Evolutionary conservation across 2,113 vertebrate species (phyloP).

Genomic region (Sus scrofa): DNA sequence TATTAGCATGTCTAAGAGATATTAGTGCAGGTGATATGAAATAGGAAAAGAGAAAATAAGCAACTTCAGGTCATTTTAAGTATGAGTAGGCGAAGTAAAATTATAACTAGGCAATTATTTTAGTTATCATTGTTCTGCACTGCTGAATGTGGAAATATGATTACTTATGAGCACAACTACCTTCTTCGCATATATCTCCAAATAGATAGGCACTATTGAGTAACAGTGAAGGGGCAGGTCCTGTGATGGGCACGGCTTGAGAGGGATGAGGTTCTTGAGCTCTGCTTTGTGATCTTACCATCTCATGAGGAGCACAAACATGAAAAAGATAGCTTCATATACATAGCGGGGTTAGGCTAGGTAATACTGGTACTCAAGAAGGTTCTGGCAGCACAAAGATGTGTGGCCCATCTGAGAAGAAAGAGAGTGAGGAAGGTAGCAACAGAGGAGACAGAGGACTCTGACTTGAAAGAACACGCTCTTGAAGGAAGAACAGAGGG

Average conservation of each 20-base stretch:
- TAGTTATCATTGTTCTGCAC: background rate
- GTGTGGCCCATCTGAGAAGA: background rate
- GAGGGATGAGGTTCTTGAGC: background rate
- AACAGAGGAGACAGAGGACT: background rate
- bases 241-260: background rate
- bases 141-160: background rate
- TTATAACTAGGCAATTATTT: background rate
- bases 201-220: background rate
- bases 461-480: background rate
- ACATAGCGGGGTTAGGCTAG: background rate
- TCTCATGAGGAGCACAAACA: background rate
- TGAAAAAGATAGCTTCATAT: background rate
- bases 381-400: background rate
- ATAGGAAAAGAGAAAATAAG: background rate
- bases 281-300: background rate
- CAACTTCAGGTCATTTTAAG: background rate
- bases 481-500: background rate
- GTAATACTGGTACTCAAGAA: background rate
- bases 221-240: background rate
- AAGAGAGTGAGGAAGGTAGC: background rate
- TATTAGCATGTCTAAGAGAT: background rate
- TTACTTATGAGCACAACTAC: background rate
- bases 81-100: conserved; percentile 11
- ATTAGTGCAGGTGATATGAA: background rate
- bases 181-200: conserved; percentile 23